Percentiles rank a stretch among this genome's conserved stretches.
Conservation (phyloP, 2,888 invertebrate genomes). For the Xanthorhoe designata region DNA sequence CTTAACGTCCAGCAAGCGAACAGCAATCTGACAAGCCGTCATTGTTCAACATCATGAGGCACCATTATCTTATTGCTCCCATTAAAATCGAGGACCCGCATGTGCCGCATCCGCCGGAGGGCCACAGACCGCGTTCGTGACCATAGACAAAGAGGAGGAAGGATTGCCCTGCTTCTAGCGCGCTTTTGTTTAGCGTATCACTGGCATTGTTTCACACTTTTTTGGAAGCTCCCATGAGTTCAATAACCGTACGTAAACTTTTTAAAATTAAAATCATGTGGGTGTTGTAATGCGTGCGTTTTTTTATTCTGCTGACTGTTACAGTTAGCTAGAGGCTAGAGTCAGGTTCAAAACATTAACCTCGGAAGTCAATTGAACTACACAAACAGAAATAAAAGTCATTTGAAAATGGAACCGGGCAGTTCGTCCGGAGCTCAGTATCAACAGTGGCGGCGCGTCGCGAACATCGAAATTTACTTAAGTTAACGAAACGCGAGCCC, state of each 20-base stretch:
- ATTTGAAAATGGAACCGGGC: slow-evolving; percentile 64
- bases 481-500: slow-evolving; percentile 83
- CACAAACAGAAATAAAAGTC: slow-evolving; percentile 58
- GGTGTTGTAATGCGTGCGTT: not conserved
- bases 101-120: slow-evolving; percentile 73
- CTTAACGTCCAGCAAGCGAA: slow-evolving; percentile 47
- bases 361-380: slow-evolving; percentile 37
- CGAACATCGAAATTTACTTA: slow-evolving; percentile 85
- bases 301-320: not conserved
- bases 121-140: slow-evolving; percentile 65
- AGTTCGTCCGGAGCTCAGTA: slow-evolving; percentile 54
- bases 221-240: slow-evolving; percentile 50
- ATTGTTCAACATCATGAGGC: slow-evolving; percentile 67
- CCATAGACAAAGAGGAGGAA: slow-evolving; percentile 74
- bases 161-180: slow-evolving; percentile 55
- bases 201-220: slow-evolving; percentile 49
- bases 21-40: slow-evolving; percentile 59
- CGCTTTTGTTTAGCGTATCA: slow-evolving; percentile 61
- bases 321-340: slow-evolving; percentile 3
- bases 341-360: slow-evolving; percentile 29
- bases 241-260: slow-evolving; percentile 34
- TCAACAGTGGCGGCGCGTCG: slow-evolving; percentile 69
- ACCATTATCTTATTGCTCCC: slow-evolving; percentile 79
- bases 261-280: slow-evolving; percentile 2
- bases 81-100: slow-evolving; percentile 74